Evolutionary conservation across 2,888 invertebrate genomes (phyloP).

Genomic region (Proisotoma minuta): DNA sequence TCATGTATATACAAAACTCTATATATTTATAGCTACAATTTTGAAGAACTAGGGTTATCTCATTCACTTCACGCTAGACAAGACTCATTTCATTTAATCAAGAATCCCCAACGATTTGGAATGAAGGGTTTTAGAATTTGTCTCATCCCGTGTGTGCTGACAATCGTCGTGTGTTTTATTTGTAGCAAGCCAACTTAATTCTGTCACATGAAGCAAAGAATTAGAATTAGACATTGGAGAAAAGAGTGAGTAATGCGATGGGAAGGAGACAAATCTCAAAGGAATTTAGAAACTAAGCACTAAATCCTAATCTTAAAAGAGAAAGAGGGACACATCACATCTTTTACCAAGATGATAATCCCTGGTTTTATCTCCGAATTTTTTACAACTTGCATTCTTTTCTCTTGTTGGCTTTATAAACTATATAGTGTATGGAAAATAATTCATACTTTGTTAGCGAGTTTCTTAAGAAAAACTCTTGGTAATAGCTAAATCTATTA

Average conservation of each 20-base stretch:
- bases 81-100: constrained; percentile 11
- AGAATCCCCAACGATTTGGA: constrained; percentile 6
- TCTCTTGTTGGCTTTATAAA: too few species aligned
- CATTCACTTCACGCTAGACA: constrained; percentile 2
- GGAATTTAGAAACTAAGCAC: constrained; percentile 4
- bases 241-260: neutral
- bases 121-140: neutral
- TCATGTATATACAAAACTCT: too few species aligned
- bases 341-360: constrained; percentile 7
- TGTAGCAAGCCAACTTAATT: too few species aligned
- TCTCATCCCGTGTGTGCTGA: neutral
- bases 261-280: constrained; percentile 10
- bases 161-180: neutral
- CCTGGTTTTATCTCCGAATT: constrained; percentile 14
- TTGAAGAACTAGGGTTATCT: neutral
- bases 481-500: too few species aligned
- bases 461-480: too few species aligned
- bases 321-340: constrained; percentile 8
- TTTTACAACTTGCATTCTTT: too few species aligned
- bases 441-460: too few species aligned
- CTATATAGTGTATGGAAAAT: too few species aligned
- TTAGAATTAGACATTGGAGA: neutral
- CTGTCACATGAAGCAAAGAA: neutral
- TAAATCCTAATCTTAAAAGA: constrained; percentile 15
- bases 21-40: too few species aligned